phyloP scores from a whole-genome alignment of 2,888 invertebrate genomes.

The Eupithecia insigniata region DNA sequence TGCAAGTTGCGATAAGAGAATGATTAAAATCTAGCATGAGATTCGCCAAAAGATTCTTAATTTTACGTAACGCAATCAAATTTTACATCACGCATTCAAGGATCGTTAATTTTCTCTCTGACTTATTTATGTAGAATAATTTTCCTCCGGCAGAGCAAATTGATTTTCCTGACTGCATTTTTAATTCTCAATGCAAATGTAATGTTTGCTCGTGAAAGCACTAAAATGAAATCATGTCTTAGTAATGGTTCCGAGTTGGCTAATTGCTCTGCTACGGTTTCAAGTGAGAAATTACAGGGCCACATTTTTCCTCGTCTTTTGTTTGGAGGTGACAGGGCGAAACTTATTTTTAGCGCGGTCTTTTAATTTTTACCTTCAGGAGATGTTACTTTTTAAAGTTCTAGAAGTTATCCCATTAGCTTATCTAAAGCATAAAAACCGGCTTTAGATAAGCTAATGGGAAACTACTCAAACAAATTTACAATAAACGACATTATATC shows the following conservation, averaged over 20 bases:
- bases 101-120: not conserved
- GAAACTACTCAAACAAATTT: not conserved
- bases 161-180: not conserved
- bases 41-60: not conserved
- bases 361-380: not conserved
- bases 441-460: too few relatives aligned
- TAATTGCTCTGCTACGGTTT: slow-evolving; percentile 29
- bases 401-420: not conserved
- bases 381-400: not conserved
- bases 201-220: not conserved
- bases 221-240: not conserved
- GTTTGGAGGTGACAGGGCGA: slow-evolving; percentile 22
- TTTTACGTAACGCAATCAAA: not conserved
- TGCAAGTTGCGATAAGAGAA: not conserved
- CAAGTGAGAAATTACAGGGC: slow-evolving; percentile 26
- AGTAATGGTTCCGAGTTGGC: slow-evolving; percentile 24
- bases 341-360: slow-evolving; percentile 3
- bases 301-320: slow-evolving; percentile 23
- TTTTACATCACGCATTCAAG: not conserved
- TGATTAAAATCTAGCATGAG: not conserved
- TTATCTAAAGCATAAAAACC: not conserved
- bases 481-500: not conserved
- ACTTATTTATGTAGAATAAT: not conserved
- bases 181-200: not conserved
- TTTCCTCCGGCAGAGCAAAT: not conserved